Conservation (phyloP, 1,140 invertebrate genomes). For the Wiebesia pumilae region DNA sequence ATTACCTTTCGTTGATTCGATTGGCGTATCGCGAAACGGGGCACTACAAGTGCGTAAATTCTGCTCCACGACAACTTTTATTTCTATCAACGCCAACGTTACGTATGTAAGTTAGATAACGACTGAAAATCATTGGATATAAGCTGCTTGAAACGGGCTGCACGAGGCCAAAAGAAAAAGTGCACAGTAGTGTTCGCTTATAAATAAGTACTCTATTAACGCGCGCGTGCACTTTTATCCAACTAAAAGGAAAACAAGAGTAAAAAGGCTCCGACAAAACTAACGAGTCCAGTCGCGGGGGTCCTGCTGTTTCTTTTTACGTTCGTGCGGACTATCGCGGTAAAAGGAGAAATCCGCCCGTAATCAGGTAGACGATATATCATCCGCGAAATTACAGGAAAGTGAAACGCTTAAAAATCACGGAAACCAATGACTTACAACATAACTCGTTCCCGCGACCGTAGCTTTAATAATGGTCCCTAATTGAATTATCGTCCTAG, state of each 20-base stretch:
- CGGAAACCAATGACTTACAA: conserved; percentile 46
- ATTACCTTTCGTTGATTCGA: conserved; percentile 3
- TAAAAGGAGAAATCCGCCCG: conserved; percentile 29
- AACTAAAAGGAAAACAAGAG: no score
- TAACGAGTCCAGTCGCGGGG: background rate
- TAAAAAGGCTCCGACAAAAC: background rate
- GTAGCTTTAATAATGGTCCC: conserved; percentile 53
- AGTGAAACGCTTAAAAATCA: conserved; percentile 3
- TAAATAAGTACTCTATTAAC: background rate
- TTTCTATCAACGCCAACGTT: conserved; percentile 15
- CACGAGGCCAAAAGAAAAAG: background rate
- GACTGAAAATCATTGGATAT: background rate
- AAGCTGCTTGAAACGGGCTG: background rate
- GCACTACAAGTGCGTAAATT: conserved; percentile 5
- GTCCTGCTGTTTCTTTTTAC: background rate
- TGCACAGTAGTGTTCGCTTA: background rate
- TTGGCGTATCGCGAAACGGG: background rate
- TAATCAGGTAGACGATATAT: conserved; percentile 34
- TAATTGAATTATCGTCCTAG: conserved; percentile 67
- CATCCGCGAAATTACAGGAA: conserved; percentile 37
- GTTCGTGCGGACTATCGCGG: background rate
- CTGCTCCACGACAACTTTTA: background rate
- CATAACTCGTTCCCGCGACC: conserved; percentile 36
- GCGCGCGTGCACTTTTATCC: background rate
- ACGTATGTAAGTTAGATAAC: conserved; percentile 12